Conservation (phyloP, 2,113 vertebrate genomes). For the Spilogale gracilis region DNA sequence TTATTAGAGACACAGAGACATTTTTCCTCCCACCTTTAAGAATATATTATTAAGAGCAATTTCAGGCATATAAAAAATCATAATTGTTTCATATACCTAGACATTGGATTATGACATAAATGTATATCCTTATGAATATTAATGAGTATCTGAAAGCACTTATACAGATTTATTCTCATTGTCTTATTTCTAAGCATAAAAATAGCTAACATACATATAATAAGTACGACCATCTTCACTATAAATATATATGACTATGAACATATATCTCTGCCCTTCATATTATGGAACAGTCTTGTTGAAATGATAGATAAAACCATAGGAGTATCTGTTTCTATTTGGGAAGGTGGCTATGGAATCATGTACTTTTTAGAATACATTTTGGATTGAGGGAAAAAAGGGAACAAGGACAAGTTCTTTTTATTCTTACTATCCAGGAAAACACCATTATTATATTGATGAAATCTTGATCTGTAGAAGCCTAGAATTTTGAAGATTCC, state of each 20-base stretch:
- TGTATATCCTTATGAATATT: conserved; percentile 7
- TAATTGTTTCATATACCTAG: conserved; percentile 15
- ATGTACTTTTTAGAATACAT: neutral
- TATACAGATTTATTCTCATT: neutral
- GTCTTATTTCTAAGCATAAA: neutral
- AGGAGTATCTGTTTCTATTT: neutral
- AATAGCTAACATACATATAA: neutral
- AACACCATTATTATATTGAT: neutral
- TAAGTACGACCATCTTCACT: neutral
- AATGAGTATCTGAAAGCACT: neutral
- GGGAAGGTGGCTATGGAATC: neutral
- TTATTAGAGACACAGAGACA: conserved; percentile 23
- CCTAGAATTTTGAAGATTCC: neutral
- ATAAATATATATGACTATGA: neutral
- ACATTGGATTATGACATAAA: neutral
- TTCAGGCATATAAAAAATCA: neutral
- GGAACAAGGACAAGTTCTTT: neutral
- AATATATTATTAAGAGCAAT: conserved; percentile 46
- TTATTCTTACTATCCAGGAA: neutral
- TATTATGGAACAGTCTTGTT: neutral
- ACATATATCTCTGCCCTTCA: neutral
- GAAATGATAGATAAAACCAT: neutral
- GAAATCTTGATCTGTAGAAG: neutral
- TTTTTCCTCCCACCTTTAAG: neutral
- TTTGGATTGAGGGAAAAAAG: conserved; percentile 9